Percentiles rank a stretch among this genome's conserved stretches.
These are phyloP conservation scores for Macrotis lagotis DNA, from an alignment of 2,113 vertebrate genomes.

Conservation along the genomic window DNA sequence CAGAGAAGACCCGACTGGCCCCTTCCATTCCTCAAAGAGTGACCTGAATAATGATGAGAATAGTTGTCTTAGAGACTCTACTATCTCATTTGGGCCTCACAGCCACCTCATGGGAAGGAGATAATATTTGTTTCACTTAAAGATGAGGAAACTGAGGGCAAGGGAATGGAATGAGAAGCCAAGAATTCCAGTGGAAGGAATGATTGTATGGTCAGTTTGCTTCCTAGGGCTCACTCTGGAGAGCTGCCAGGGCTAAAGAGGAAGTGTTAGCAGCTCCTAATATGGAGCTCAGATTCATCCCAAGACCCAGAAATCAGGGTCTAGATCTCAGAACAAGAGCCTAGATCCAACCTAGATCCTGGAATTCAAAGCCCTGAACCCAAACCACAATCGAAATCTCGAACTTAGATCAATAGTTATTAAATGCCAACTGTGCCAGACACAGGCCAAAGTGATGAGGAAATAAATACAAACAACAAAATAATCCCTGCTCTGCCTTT, in stretches of 20 bases:
- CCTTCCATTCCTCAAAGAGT: neutral
- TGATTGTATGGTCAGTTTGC: neutral
- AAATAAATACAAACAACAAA: no score
- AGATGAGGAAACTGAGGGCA: neutral
- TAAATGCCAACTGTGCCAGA: no score
- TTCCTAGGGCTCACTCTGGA: neutral
- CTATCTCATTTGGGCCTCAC: neutral
- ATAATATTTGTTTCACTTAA: neutral
- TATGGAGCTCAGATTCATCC: neutral
- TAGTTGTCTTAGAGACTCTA: neutral
- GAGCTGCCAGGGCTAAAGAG: neutral
- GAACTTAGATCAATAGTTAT: no score
- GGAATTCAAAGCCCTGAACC: neutral
- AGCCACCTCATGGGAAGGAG: neutral
- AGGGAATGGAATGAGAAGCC: neutral
- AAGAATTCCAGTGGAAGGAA: neutral
- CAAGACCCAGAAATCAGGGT: no score
- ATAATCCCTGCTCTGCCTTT: no score
- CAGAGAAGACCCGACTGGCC: neutral
- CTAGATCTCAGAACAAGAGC: neutral
- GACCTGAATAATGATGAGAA: neutral
- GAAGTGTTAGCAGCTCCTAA: neutral
- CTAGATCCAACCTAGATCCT: neutral
- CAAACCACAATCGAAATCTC: no score
- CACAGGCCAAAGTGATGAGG: no score